A percentile compares a stretch with the other conserved stretches of the same genome.
These are phyloP conservation scores for Pseudochirops cupreus DNA, from an alignment of 2,797 vertebrate species.

Conservation along the genomic window DNA sequence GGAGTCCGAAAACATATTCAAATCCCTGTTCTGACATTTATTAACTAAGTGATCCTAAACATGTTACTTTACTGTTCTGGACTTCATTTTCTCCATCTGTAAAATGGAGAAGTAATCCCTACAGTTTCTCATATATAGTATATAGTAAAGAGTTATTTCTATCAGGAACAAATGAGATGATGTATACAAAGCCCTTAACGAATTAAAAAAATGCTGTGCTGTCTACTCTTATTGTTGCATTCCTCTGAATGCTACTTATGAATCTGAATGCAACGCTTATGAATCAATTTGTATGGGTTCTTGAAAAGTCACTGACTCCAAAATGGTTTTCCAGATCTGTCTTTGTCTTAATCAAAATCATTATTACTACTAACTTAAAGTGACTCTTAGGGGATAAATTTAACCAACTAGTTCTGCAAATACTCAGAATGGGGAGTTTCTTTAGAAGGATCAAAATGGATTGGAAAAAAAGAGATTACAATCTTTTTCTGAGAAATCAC, in stretches of 20 bases:
- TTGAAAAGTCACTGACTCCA: constrained; percentile 35
- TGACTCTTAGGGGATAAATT: constrained; percentile 1
- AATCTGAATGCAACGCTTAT: neutral
- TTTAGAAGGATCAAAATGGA: neutral
- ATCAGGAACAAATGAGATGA: neutral
- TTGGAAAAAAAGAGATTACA: constrained; percentile 8
- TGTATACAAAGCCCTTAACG: neutral
- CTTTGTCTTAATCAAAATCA: neutral
- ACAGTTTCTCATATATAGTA: neutral
- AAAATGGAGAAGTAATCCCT: neutral
- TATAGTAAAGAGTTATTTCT: neutral
- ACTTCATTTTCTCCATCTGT: neutral
- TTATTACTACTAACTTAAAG: neutral
- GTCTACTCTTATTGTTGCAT: neutral
- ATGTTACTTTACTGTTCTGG: neutral
- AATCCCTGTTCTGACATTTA: neutral
- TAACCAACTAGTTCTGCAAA: neutral
- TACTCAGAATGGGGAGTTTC: neutral
- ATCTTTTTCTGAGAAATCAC: no score
- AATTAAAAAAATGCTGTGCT: neutral
- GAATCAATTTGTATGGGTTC: neutral
- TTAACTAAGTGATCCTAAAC: neutral
- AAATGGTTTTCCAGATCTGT: constrained; percentile 27
- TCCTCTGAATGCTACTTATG: neutral
- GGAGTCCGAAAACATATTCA: neutral